A percentile compares a stretch with the other conserved stretches of the same genome.
Evolutionary conservation across 2,888 invertebrate genomes (phyloP).

Genomic region (Cataglyphis livida): DNA sequence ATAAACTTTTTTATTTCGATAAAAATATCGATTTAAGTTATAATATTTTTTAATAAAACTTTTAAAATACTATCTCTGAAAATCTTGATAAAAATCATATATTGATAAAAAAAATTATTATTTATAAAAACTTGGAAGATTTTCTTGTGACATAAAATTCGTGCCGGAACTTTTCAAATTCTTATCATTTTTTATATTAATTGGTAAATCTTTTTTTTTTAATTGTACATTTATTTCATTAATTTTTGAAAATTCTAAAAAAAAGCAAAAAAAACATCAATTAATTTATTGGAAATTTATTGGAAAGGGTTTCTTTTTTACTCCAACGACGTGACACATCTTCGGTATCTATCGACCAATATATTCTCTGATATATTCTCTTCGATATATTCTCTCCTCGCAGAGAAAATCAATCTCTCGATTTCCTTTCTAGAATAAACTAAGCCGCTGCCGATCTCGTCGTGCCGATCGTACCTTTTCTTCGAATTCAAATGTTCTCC

Average conservation of each 20-base stretch:
- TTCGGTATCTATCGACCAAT: conserved; percentile 61
- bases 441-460: conserved; percentile 64
- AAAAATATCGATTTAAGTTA: neutral
- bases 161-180: neutral
- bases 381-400: conserved; percentile 33
- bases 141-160: neutral
- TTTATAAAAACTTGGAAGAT: neutral
- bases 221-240: neutral
- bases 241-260: neutral
- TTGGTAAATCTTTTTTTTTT: neutral
- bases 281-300: neutral
- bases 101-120: neutral
- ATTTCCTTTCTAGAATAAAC: conserved; percentile 47
- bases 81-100: neutral
- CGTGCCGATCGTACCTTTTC: conserved; percentile 76
- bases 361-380: no score
- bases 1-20: neutral
- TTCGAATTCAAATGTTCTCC: conserved; percentile 81
- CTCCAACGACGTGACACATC: conserved; percentile 25
- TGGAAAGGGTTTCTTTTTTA: neutral
- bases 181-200: neutral
- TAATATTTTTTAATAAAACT: neutral
- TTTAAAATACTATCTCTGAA: neutral
- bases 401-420: conserved; percentile 48
- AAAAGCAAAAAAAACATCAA: no score